Base-by-base conservation (phyloP, 2,113 vertebrate species). In the Embiotoca jacksoni region DNA sequence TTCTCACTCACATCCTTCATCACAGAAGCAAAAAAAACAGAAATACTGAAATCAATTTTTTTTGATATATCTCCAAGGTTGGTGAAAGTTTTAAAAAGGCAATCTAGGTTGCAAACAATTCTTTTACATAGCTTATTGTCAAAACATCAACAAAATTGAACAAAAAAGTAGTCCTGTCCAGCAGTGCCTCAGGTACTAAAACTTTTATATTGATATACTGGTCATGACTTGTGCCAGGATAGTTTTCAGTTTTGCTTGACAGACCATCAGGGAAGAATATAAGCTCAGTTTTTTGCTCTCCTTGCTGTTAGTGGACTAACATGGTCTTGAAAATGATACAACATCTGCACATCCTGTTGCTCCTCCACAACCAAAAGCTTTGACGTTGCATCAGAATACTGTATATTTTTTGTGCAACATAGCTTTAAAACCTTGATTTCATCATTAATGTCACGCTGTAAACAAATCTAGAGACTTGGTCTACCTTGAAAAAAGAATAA, bases 401-500 rank as follows among this genome's bases (percentile, higher is more conserved):
- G 86, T 85, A 73, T 72, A 30, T 58, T 80, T 31, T 74, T 68
- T 82, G 65, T 44, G 67, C 50, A 78, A 72, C 75, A 76, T 63
- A 91, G 90, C 92, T 92, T 89, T 92, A 92, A 91, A 85, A 63
- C 53, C 56, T 72, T 14, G 63, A 81, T 55, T 78, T 33, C 65
- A 47, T 74, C 70, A 80, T 36, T 15, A n/a, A 66, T 55, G 30
- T 56, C 55, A 65, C 32, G 77, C 68, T 78, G 83, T 71, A 83
- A 88, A 94, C 88, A 93, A 83, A 59, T 10, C 47, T 56, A 71
- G 72, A 62, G 66, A 58, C 84, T 65, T 54, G 64, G 58, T 89
- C 58, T 75, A 79, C 60, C 72, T 88, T 76, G 63, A 66, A 62
- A 83, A 71, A 70, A 73, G 61, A 82, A 78, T 46, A 70, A 15